Evolutionary conservation across 1,140 invertebrate genomes (phyloP).

Genomic region (Ephestia elutella): DNA sequence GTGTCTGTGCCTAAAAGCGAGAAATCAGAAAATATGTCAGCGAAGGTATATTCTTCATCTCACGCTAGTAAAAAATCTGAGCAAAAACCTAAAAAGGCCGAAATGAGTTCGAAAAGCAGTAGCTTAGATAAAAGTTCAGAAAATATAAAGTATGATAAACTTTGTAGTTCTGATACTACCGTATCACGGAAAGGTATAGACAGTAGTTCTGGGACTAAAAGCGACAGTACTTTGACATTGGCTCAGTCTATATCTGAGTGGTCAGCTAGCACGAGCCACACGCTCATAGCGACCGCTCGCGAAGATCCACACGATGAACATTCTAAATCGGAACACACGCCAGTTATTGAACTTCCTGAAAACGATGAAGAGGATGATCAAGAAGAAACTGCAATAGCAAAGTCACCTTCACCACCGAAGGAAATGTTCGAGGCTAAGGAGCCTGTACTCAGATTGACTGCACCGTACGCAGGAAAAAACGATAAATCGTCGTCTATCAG

Average conservation of each 20-base stretch:
- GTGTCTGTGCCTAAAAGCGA: constrained; percentile 79
- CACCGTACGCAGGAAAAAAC: constrained; percentile 43
- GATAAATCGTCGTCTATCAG: constrained; percentile 68
- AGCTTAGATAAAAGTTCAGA: constrained; percentile 71
- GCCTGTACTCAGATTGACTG: constrained; percentile 53
- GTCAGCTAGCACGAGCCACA: constrained; percentile 77
- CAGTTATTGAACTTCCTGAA: constrained; percentile 33
- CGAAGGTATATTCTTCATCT: constrained; percentile 63
- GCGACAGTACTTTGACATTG: constrained; percentile 76
- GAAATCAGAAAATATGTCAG: constrained; percentile 73
- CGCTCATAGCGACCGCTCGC: constrained; percentile 72
- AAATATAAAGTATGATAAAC: constrained; percentile 75
- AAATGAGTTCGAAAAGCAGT: constrained; percentile 67
- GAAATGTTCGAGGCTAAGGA: constrained; percentile 36
- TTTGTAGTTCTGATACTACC: constrained; percentile 76
- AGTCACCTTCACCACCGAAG: constrained; percentile 23
- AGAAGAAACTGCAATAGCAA: constrained; percentile 22
- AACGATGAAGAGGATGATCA: constrained; percentile 28
- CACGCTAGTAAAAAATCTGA: constrained; percentile 64
- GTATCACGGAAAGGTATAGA: constrained; percentile 66
- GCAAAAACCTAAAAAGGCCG: constrained; percentile 55
- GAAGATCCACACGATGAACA: constrained; percentile 53
- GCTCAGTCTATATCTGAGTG: constrained; percentile 78
- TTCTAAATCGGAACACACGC: constrained; percentile 43
- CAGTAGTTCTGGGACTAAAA: constrained; percentile 76